Evolutionary conservation across 2,888 invertebrate species (phyloP).

Genomic region (Brachyptera risi): DNA sequence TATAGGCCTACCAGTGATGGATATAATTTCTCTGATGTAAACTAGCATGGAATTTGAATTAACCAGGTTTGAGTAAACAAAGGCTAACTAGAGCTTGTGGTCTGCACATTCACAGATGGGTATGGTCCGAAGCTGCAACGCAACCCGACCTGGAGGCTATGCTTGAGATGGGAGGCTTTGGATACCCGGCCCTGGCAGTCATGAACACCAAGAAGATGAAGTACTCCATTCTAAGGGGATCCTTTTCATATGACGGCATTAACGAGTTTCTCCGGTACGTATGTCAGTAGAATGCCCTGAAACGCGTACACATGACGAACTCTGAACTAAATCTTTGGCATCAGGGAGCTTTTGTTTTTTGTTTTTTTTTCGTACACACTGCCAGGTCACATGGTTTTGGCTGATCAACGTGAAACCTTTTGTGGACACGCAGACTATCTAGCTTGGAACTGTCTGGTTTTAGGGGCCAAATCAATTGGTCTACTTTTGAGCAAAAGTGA

Average conservation of each 20-base stretch:
- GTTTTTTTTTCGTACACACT: too few relatives aligned
- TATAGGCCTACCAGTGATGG: neutral
- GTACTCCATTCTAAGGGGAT: conserved; percentile 86
- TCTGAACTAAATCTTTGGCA: too few relatives aligned
- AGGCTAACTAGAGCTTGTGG: neutral
- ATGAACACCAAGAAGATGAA: conserved; percentile 96
- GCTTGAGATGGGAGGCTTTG: conserved; percentile 94
- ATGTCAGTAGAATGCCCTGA: too few relatives aligned
- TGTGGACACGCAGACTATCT: too few relatives aligned
- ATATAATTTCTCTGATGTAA: neutral
- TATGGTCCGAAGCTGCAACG: conserved; percentile 90
- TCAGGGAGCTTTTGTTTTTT: too few relatives aligned
- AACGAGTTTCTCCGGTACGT: conserved; percentile 76
- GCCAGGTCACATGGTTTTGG: too few relatives aligned
- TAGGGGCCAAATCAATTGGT: too few relatives aligned
- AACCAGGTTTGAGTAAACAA: neutral
- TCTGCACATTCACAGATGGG: conserved; percentile 54
- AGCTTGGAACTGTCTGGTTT: too few relatives aligned
- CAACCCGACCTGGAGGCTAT: conserved; percentile 82
- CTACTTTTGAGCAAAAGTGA: too few relatives aligned
- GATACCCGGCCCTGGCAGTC: conserved; percentile 97
- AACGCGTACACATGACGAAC: too few relatives aligned
- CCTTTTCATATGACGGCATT: conserved; percentile 92
- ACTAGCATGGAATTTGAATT: neutral
- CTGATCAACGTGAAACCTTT: too few relatives aligned